Evolutionary conservation across 2,888 invertebrate species (phyloP).

Genomic region (Dromius quadrimaculatus): DNA sequence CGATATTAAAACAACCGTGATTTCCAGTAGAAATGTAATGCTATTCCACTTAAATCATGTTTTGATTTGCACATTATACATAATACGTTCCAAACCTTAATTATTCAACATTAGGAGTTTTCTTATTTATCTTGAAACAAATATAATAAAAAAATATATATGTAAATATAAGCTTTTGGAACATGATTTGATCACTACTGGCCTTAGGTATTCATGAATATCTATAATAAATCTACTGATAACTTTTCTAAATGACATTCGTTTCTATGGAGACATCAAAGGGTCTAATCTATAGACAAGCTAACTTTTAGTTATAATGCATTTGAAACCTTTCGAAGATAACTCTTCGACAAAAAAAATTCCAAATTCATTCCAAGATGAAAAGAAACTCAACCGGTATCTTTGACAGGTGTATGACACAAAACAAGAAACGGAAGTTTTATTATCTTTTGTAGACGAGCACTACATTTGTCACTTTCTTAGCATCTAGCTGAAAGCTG

Average conservation of each 20-base stretch:
- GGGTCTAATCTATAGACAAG: background rate
- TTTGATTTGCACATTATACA: too few relatives aligned
- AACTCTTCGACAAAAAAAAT: slow-evolving; percentile 14
- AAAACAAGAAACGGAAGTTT: slow-evolving; percentile 32
- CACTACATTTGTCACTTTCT: slow-evolving; percentile 4
- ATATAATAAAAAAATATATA: too few relatives aligned
- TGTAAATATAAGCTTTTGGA: too few relatives aligned
- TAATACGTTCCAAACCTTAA: too few relatives aligned
- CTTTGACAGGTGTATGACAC: slow-evolving; percentile 32
- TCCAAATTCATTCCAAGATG: slow-evolving; percentile 7
- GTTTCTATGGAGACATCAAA: slow-evolving; percentile 12
- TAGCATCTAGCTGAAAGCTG: slow-evolving; percentile 10
- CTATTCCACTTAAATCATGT: too few relatives aligned
- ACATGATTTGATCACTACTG: too few relatives aligned
- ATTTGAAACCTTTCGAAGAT: slow-evolving; percentile 9
- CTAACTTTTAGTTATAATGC: slow-evolving; percentile 9
- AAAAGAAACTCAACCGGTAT: slow-evolving; percentile 5
- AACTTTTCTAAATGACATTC: slow-evolving; percentile 19
- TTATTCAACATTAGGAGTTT: too few relatives aligned
- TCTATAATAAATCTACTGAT: too few relatives aligned
- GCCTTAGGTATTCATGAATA: too few relatives aligned
- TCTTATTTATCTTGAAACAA: too few relatives aligned
- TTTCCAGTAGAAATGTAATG: too few relatives aligned
- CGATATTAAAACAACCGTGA: too few relatives aligned
- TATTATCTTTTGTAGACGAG: slow-evolving; percentile 13